phyloP scores from a whole-genome alignment of 2,797 vertebrate genomes.

The Hippoglossus hippoglossus region DNA sequence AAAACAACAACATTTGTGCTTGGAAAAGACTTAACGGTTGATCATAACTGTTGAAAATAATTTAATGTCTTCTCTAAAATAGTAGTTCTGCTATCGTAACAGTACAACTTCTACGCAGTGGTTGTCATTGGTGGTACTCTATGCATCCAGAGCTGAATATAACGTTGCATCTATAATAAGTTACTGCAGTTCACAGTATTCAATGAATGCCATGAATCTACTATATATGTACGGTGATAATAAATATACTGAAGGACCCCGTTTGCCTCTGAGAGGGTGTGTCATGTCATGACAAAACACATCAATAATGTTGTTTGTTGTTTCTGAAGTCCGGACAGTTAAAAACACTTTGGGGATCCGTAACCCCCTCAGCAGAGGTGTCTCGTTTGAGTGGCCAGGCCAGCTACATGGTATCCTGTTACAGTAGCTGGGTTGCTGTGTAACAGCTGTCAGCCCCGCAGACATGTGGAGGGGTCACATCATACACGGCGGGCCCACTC shows the following conservation, averaged over 20 bases:
- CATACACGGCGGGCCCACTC: slow-evolving; percentile 22
- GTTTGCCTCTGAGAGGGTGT: neutral
- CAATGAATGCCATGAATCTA: neutral
- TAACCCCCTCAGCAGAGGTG: slow-evolving; percentile 35
- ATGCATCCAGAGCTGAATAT: slow-evolving; percentile 8
- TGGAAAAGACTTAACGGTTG: no score
- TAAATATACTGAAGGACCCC: neutral
- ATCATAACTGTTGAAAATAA: no score
- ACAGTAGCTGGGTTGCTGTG: slow-evolving; percentile 54
- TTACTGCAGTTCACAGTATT: neutral
- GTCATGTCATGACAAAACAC: neutral
- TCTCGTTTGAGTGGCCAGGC: slow-evolving; percentile 48
- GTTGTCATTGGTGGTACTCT: neutral
- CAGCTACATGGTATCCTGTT: slow-evolving; percentile 66
- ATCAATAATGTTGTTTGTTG: slow-evolving; percentile 26
- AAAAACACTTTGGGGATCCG: slow-evolving; percentile 40
- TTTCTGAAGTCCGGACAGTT: slow-evolving; percentile 26
- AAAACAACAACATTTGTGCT: neutral
- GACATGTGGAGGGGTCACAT: slow-evolving; percentile 48
- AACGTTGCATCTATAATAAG: slow-evolving; percentile 23
- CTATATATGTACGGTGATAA: neutral
- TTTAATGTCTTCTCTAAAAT: neutral
- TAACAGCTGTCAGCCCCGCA: slow-evolving; percentile 70
- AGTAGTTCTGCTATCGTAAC: neutral
- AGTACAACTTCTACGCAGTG: neutral